Evolutionary conservation across 2,797 vertebrate species (phyloP), one percentile per base, ranked within the genome.

Genomic region (Austrolebias charrua): DNA sequence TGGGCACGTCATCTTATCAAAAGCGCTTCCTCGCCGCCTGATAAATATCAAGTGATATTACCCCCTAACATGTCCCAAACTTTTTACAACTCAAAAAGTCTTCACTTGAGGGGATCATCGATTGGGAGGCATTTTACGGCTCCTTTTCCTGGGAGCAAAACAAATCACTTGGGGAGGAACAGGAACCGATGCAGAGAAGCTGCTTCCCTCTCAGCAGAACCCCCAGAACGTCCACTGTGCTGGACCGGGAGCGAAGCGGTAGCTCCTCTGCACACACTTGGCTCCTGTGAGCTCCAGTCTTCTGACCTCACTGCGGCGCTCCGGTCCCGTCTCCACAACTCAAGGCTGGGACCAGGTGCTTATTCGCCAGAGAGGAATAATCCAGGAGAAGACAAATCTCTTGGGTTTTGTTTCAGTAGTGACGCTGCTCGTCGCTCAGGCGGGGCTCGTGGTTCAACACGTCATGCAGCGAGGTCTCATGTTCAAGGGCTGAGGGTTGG

Each of bases 391-490:
- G 75, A 88, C 78, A 86, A 84, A 91, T 90, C 92, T 89, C 86
- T 73, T 73, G 80, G 87, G 24, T 24, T 86, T 88, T 5, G 69
- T 81, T 86, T 80, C 9, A 15, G 68, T 75, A 58, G 81, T 69
- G 58, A 77, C 76, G 49, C 76, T 29, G 80, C 66, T 74, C 56
- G 79, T 90, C 80, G 55, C 80, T 86, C 79, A 71, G 83, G 73
- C 66, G 18, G 79, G 79, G 53, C 75, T 78, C 28, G 4, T 63
- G 48, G 87, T 91, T 99, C 94, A 99, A 85, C 95, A 98, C 7
- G 97, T 98, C 97, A 96, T 95, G 92, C 96, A 97, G 82, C 95
- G 95, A 0, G 91, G 96, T 73, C 96, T 93, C 63, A 93, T 92
- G 81, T 38, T 82, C 15, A 87, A 35, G 0, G 89, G 66, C 7